phyloP scores from a whole-genome alignment of 2,888 invertebrate genomes.

The Drosophila anomalipes region DNA sequence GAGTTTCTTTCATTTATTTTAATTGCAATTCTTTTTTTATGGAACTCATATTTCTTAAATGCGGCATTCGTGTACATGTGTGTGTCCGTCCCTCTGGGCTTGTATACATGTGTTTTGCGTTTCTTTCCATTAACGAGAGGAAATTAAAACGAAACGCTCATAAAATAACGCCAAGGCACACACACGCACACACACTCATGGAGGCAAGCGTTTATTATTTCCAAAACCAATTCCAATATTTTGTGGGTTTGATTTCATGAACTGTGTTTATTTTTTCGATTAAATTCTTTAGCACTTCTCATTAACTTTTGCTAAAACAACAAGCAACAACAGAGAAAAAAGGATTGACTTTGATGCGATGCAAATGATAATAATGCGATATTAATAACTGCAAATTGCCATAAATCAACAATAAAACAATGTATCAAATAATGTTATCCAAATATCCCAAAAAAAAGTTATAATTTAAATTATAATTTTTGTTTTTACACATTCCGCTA shows the following conservation, averaged over 20 bases:
- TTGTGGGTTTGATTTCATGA: conserved; percentile 72
- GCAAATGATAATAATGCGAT: conserved; percentile 4
- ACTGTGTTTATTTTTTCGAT: conserved; percentile 51
- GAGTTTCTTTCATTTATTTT: conserved; percentile 69
- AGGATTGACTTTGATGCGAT: conserved; percentile 3
- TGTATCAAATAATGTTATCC: conserved; percentile 8
- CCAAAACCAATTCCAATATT: conserved; percentile 65
- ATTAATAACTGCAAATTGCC: conserved; percentile 15
- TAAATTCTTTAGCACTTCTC: conserved; percentile 19
- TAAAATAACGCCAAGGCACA: conserved; percentile 45
- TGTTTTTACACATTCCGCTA: neutral
- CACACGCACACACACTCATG: neutral
- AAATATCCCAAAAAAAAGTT: conserved; percentile 12
- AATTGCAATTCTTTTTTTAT: conserved; percentile 60
- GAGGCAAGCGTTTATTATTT: conserved; percentile 59
- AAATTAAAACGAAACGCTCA: conserved; percentile 77
- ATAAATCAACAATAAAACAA: conserved; percentile 4
- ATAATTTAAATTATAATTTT: neutral
- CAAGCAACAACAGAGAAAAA: neutral
- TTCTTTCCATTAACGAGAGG: conserved; percentile 68
- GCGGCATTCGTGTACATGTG: conserved; percentile 23
- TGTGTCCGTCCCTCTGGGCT: conserved; percentile 12
- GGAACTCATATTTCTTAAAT: conserved; percentile 73
- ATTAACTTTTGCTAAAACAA: conserved; percentile 18
- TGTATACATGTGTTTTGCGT: conserved; percentile 20